These are phyloP conservation scores for Triplophysa bombifrons DNA, from an alignment of 2,797 vertebrate genomes.

Conservation along the genomic window DNA sequence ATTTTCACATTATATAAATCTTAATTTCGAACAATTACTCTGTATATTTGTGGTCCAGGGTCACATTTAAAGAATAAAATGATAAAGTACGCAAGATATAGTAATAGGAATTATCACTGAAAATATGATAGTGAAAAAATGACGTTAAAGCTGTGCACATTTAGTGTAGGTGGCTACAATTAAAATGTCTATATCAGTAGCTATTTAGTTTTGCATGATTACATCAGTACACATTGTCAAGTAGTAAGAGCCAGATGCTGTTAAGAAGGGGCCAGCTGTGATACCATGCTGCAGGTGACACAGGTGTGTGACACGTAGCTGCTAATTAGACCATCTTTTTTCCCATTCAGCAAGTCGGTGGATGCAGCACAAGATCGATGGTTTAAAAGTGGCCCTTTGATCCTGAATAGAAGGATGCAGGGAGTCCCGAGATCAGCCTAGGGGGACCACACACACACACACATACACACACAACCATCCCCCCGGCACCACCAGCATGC, in stretches of 20 bases:
- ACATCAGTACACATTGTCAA: conserved; percentile 10
- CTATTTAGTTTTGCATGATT: conserved; percentile 33
- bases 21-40: too few relatives aligned
- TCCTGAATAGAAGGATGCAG: conserved; percentile 45
- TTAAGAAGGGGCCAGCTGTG: conserved; percentile 43
- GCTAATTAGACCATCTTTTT: conserved; percentile 45
- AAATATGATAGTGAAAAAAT: too few relatives aligned
- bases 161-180: conserved; percentile 7
- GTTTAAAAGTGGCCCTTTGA: conserved; percentile 43
- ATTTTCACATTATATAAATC: too few relatives aligned
- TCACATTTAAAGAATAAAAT: too few relatives aligned
- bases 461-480: conserved; percentile 17
- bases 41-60: too few relatives aligned
- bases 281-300: conserved; percentile 57
- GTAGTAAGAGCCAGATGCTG: conserved; percentile 4
- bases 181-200: conserved; percentile 32
- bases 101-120: too few relatives aligned
- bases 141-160: background rate
- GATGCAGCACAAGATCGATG: conserved; percentile 37
- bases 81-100: too few relatives aligned
- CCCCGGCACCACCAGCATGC: background rate
- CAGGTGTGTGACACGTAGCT: conserved; percentile 39
- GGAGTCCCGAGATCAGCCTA: conserved; percentile 14
- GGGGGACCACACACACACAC: conserved; percentile 29
- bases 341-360: conserved; percentile 19